phyloP scores from a whole-genome alignment of 2,113 vertebrate genomes.

The Asarcornis scutulata region DNA sequence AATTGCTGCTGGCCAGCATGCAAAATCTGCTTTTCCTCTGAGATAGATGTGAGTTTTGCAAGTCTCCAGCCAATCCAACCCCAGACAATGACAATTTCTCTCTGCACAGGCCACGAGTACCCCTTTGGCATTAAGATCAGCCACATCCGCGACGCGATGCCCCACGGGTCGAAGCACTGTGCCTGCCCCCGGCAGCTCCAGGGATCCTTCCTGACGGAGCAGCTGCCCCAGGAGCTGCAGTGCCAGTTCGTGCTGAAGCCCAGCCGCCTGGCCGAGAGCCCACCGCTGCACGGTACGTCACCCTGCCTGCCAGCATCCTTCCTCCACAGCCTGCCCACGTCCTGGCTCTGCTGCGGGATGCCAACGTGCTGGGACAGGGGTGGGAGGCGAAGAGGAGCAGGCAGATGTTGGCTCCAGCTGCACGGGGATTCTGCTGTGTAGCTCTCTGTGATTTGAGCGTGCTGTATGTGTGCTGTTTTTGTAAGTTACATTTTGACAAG shows the following conservation, averaged over 20 bases:
- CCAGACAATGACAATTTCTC: conserved; percentile 47
- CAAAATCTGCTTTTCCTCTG: conserved; percentile 15
- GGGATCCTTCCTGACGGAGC: conserved; percentile 83
- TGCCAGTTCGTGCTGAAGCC: conserved; percentile 96
- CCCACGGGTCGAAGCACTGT: conserved; percentile 76
- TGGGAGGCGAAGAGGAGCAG: neutral
- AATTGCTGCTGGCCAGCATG: neutral
- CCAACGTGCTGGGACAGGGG: neutral
- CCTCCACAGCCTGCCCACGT: neutral
- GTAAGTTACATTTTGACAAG: conserved; percentile 17
- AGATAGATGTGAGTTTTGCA: conserved; percentile 2
- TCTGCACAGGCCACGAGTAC: conserved; percentile 89
- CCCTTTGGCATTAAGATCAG: conserved; percentile 97
- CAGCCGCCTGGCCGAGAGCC: conserved; percentile 74
- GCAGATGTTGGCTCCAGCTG: neutral
- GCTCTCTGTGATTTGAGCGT: neutral
- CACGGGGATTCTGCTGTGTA: neutral
- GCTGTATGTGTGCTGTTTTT: neutral
- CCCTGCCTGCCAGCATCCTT: neutral
- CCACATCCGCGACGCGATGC: conserved; percentile 84
- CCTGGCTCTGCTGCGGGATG: neutral
- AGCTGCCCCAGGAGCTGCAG: conserved; percentile 89
- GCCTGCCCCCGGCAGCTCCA: conserved; percentile 77
- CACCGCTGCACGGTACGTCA: conserved; percentile 80
- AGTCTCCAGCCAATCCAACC: neutral